Evolutionary conservation across 2,797 vertebrate species (phyloP).

Genomic region (Chloroceryle amazona): DNA sequence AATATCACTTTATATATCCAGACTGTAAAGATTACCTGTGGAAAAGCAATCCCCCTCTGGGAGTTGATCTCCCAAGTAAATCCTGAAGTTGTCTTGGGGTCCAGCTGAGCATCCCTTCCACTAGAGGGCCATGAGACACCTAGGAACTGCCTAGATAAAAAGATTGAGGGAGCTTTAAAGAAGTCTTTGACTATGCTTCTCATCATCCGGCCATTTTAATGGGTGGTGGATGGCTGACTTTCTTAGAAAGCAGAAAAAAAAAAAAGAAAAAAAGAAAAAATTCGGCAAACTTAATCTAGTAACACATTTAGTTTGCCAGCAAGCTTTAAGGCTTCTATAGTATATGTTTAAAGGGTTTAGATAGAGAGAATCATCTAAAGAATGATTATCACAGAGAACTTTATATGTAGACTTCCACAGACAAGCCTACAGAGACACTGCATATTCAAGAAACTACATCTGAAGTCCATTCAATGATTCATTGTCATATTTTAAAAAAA

Average conservation of each 20-base stretch:
- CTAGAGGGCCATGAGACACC: constrained; percentile 80
- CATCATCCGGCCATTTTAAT: constrained; percentile 47
- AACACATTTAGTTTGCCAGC: background rate
- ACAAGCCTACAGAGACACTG: background rate
- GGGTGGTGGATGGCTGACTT: constrained; percentile 43
- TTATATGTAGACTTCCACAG: background rate
- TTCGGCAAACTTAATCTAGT: background rate
- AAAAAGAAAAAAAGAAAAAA: background rate
- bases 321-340: background rate
- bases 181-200: constrained; percentile 68
- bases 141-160: constrained; percentile 80
- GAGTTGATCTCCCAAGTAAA: constrained; percentile 78
- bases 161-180: constrained; percentile 80
- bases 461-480: background rate
- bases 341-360: background rate
- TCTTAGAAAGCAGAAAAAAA: background rate
- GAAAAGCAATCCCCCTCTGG: constrained; percentile 78
- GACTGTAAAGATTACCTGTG: constrained; percentile 80
- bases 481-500: background rate
- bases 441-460: constrained; percentile 40
- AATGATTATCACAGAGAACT: background rate
- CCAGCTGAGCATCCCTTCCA: constrained; percentile 81
- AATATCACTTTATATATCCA: constrained; percentile 61
- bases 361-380: constrained; percentile 1
- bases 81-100: constrained; percentile 77